Evolutionary conservation across 1,140 invertebrate genomes (phyloP).

Genomic region (Matsumurasca onukii): DNA sequence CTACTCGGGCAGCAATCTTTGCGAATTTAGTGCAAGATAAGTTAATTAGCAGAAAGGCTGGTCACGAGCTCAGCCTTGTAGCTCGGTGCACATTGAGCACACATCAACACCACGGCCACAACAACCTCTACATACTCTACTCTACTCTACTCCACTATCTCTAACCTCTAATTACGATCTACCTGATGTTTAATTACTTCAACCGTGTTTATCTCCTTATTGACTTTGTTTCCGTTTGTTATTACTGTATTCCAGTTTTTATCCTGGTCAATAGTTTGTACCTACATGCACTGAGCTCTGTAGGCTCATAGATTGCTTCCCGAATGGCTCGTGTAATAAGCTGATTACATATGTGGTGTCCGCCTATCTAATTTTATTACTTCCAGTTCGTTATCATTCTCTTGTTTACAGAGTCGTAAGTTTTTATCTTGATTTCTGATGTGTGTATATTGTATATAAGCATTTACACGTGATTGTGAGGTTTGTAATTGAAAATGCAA

Average conservation of each 20-base stretch:
- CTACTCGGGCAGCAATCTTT: neutral
- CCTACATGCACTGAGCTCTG: too few relatives aligned
- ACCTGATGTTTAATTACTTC: conserved; percentile 11
- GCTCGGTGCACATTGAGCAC: neutral
- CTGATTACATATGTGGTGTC: neutral
- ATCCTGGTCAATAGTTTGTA: too few relatives aligned
- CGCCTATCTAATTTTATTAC: neutral
- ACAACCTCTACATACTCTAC: neutral
- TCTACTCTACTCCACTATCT: too few relatives aligned
- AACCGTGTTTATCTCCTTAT: conserved; percentile 1
- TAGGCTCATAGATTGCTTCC: neutral
- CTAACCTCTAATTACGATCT: conserved; percentile 17
- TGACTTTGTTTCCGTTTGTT: conserved; percentile 8
- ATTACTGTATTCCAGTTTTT: neutral
- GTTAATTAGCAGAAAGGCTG: conserved; percentile 8
- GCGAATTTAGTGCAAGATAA: conserved; percentile 25
- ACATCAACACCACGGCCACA: neutral
- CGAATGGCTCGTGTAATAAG: neutral
- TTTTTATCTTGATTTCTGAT: too few relatives aligned
- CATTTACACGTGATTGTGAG: too few relatives aligned
- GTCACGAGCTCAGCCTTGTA: conserved; percentile 10
- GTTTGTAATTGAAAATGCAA: too few relatives aligned
- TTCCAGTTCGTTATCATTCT: neutral
- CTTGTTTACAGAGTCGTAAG: neutral
- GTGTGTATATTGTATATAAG: too few relatives aligned